Evolutionary conservation across 2,888 invertebrate species (phyloP), one percentile per base, ranked within the genome.

Genomic region (Bugula neritina): DNA sequence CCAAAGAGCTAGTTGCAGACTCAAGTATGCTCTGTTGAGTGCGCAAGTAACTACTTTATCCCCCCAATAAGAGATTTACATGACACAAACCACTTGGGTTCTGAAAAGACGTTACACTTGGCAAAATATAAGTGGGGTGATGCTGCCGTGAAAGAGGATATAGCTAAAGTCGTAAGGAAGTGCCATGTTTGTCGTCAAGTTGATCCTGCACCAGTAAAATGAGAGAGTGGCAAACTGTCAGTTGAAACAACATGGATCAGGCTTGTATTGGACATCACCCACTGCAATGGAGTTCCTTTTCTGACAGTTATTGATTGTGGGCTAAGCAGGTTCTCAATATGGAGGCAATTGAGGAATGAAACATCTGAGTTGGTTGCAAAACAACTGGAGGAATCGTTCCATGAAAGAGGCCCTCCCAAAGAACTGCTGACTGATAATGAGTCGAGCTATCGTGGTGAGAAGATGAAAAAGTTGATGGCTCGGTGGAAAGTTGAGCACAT

Each of bases 61-160:
- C n/a, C n/a, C n/a, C n/a, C n/a, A n/a, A n/a, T n/a, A n/a, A 27
- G 34, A 17, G 63, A 63, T 31, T n/a, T 63, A 31, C 63, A 63
- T 63, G 63, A 63, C 10, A 34, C 63, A 5, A 2, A 63, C n/a
- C 63, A 63, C 31, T 31, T 31, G 10, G 63, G 63, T 17, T 27
- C 31, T 2, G 31, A 25, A 10, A 27, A 34, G 13, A 63, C 63
- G 13, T 29, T 27, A 3, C 34, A 63, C 27, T 31, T 63, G 3
- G 63, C 63, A 27, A 63, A 13, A 63, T 3, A 3, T 3, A 63
- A 34, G n/a, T 63, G 29, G 63, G 63, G 63, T 13, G 3, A 5
- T 5, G 1, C 5, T 25, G 63, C 31, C 2, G 31, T 3, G 10
- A n/a, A 29, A 17, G 34, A 63, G 3, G 63, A 63, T 34, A 3